These are phyloP conservation scores for Trogon melanurus DNA, from an alignment of 2,113 vertebrate genomes.

Conservation along the genomic window DNA sequence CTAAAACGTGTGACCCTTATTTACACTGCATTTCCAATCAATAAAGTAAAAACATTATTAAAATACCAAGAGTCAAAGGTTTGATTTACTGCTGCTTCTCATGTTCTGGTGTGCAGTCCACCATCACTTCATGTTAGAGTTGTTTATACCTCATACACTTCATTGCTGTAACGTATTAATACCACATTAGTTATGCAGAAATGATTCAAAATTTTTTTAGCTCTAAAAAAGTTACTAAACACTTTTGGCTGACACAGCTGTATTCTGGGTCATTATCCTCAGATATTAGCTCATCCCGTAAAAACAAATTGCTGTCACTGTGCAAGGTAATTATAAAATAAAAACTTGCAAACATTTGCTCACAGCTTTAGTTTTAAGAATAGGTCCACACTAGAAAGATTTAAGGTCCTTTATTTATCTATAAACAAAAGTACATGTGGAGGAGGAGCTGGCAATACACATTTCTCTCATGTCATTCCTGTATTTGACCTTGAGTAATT, in stretches of 20 bases:
- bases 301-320: background rate
- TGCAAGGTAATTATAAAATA: background rate
- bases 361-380: background rate
- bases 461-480: background rate
- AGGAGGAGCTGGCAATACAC: background rate
- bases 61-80: constrained; percentile 43
- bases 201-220: constrained; percentile 15
- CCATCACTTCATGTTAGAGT: background rate
- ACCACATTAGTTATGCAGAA: constrained; percentile 19
- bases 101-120: constrained; percentile 2
- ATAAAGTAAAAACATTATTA: constrained; percentile 53
- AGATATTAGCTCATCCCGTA: constrained; percentile 20
- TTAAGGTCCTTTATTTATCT: background rate
- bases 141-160: constrained; percentile 31
- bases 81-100: constrained; percentile 48
- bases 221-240: background rate
- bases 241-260: background rate
- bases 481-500: background rate
- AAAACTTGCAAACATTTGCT: background rate
- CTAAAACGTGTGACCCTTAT: constrained; percentile 34
- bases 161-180: constrained; percentile 27
- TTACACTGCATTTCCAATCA: constrained; percentile 54
- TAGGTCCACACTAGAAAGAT: background rate
- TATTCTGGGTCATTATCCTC: constrained; percentile 32
- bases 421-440: background rate